Evolutionary conservation across 2,888 invertebrate species (phyloP).

Genomic region (Drosophila dives): DNA sequence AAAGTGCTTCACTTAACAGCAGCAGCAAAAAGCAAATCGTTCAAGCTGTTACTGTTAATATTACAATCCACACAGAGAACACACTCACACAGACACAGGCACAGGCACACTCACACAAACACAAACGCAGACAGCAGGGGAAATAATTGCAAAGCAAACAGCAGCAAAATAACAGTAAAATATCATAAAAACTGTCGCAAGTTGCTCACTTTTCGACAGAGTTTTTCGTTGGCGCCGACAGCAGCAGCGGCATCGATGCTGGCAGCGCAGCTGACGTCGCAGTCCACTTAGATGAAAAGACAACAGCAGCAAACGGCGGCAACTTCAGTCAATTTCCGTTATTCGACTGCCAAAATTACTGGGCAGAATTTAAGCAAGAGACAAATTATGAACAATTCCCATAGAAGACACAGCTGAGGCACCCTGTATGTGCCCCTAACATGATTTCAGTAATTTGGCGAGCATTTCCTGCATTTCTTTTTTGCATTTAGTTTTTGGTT

Average conservation of each 20-base stretch:
- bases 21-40: slow-evolving; percentile 7
- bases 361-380: slow-evolving; percentile 4
- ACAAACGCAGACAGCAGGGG: slow-evolving; percentile 51
- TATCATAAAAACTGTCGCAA: slow-evolving; percentile 71
- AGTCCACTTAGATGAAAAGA: slow-evolving; percentile 28
- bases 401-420: slow-evolving; percentile 6
- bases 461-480: slow-evolving; percentile 31
- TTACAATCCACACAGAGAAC: slow-evolving; percentile 41
- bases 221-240: slow-evolving; percentile 53
- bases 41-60: slow-evolving; percentile 18
- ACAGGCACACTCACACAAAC: not conserved
- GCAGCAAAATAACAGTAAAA: slow-evolving; percentile 48
- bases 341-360: slow-evolving; percentile 63
- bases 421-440: slow-evolving; percentile 46
- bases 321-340: slow-evolving; percentile 52
- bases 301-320: slow-evolving; percentile 32
- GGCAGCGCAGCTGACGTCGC: slow-evolving; percentile 36
- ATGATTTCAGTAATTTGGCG: slow-evolving; percentile 59
- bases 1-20: slow-evolving; percentile 28
- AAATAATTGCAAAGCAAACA: slow-evolving; percentile 71
- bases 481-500: slow-evolving; percentile 38
- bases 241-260: slow-evolving; percentile 27
- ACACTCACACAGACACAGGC: not conserved
- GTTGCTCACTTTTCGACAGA: slow-evolving; percentile 48
- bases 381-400: slow-evolving; percentile 12